Evolutionary conservation across 1,140 invertebrate genomes (phyloP).

Genomic region (Pseudachorutes palmiensis): DNA sequence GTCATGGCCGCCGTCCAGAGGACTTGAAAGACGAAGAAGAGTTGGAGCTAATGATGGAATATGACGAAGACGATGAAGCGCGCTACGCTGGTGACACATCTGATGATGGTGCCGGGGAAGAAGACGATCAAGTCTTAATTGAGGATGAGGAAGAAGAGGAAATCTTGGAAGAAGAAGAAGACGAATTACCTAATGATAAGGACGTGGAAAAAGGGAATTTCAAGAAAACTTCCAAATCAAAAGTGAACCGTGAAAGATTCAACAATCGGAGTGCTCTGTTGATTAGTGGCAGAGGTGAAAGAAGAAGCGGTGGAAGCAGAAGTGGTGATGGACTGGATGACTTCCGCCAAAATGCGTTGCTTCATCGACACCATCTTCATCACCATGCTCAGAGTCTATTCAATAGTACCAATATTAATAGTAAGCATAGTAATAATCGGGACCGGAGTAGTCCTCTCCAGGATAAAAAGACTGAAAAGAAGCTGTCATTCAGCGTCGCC

Average conservation of each 20-base stretch:
- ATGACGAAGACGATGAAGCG: conserved; percentile 30
- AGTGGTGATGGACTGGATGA: background rate
- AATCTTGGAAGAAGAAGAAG: conserved; percentile 2
- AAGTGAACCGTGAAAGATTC: background rate
- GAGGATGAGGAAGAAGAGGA: conserved; percentile 30
- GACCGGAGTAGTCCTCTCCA: background rate
- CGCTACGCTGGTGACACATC: conserved; percentile 29
- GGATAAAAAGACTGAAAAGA: conserved; percentile 37
- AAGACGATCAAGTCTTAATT: conserved; percentile 31
- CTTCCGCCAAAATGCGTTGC: background rate
- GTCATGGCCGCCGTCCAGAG: background rate
- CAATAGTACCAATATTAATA: conserved; percentile 23
- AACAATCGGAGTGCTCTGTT: background rate
- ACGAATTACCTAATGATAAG: background rate
- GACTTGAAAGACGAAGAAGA: conserved; percentile 25
- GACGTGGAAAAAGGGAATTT: background rate
- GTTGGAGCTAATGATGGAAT: conserved; percentile 31
- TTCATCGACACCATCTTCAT: conserved; percentile 26
- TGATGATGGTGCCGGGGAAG: conserved; percentile 33
- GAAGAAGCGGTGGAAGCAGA: conserved; percentile 6
- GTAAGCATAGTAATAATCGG: background rate
- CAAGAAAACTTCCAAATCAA: background rate
- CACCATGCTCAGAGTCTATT: conserved; percentile 29
- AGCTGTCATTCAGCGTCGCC: conserved; percentile 38
- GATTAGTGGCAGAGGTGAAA: background rate